These are phyloP conservation scores for Oenanthe oenanthe DNA, from an alignment of 2,113 vertebrate genomes.

Conservation along the genomic window DNA sequence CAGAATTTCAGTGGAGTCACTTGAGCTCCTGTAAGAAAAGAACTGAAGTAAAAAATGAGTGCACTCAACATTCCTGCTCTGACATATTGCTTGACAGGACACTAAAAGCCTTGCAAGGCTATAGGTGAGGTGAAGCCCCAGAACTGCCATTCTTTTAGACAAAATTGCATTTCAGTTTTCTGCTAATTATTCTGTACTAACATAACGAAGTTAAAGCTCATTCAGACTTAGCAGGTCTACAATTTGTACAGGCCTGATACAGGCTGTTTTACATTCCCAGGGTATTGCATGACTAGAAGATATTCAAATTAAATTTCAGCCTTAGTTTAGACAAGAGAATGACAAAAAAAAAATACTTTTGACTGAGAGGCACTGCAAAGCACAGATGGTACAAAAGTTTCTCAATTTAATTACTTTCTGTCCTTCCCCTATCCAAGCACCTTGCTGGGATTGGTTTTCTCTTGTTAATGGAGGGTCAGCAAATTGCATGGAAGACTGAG, in stretches of 20 bases:
- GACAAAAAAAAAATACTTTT: not conserved
- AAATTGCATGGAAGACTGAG: not conserved
- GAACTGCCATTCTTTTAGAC: slow-evolving; percentile 30
- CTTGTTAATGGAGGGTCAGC: not conserved
- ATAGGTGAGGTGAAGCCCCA: slow-evolving; percentile 51
- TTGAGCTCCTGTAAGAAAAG: slow-evolving; percentile 64
- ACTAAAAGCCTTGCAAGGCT: slow-evolving; percentile 57
- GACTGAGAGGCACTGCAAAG: not conserved
- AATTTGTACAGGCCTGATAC: not conserved
- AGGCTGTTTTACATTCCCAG: not conserved
- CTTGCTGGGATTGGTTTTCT: not conserved
- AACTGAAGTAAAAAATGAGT: slow-evolving; percentile 60
- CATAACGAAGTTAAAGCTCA: slow-evolving; percentile 39
- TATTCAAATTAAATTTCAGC: not conserved
- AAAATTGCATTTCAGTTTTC: slow-evolving; percentile 49
- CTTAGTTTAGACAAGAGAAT: not conserved
- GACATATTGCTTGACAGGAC: slow-evolving; percentile 62
- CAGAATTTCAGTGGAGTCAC: slow-evolving; percentile 62
- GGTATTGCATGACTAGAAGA: not conserved
- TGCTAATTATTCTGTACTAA: slow-evolving; percentile 52
- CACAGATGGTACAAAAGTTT: not conserved
- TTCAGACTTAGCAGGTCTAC: slow-evolving; percentile 15
- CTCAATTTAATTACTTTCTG: not conserved
- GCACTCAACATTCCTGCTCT: slow-evolving; percentile 64
- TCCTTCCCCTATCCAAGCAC: not conserved